Evolutionary conservation across 2,113 vertebrate species (phyloP).

Genomic region (Rhea americana): DNA sequence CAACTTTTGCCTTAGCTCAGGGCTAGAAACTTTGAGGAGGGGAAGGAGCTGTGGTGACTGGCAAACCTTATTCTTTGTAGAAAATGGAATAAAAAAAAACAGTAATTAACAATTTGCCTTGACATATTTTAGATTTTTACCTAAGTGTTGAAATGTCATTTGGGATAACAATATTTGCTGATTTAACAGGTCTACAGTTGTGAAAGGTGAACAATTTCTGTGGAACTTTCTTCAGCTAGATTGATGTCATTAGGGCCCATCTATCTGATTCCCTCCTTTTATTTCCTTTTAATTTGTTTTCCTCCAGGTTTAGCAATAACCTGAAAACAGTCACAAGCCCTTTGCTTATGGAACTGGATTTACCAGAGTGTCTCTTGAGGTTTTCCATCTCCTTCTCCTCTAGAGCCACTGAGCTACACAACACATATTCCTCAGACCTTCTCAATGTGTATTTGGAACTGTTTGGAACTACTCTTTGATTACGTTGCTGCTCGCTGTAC

Average conservation of each 20-base stretch:
- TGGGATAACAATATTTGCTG: slow-evolving; percentile 19
- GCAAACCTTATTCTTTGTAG: neutral
- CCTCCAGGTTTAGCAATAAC: neutral
- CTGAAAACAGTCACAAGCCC: neutral
- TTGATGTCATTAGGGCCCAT: neutral
- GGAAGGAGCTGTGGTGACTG: neutral
- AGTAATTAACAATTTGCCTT: neutral
- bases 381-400: neutral
- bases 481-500: neutral
- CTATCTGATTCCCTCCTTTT: neutral
- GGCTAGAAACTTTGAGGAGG: neutral
- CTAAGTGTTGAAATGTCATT: neutral
- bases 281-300: neutral
- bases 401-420: slow-evolving; percentile 21
- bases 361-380: neutral
- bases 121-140: neutral
- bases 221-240: neutral
- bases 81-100: neutral
- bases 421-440: neutral
- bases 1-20: neutral
- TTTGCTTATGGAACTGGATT: slow-evolving; percentile 6
- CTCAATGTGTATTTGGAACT: neutral
- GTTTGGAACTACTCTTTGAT: neutral
- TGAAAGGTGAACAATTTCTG: neutral
- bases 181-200: neutral